Conservation (phyloP, 2,113 vertebrate genomes). For the Reinhardtius hippoglossoides region DNA sequence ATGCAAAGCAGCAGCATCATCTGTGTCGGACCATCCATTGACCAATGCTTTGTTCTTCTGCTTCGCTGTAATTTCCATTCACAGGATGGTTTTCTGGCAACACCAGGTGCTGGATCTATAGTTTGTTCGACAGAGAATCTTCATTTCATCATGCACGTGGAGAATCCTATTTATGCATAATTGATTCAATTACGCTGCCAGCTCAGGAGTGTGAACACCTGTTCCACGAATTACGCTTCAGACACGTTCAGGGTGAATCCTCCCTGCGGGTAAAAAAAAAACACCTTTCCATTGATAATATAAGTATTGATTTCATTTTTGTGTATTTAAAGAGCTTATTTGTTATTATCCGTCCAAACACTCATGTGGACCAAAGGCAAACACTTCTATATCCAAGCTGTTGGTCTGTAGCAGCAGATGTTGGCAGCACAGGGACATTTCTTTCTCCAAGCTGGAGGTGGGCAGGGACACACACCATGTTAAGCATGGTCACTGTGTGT, state of each 20-base stretch:
- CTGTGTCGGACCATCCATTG: no score
- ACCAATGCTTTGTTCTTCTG: no score
- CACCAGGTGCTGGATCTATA: conserved; percentile 30
- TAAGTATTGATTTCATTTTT: background rate
- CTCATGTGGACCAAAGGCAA: conserved; percentile 22
- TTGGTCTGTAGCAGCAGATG: conserved; percentile 45
- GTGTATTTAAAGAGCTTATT: conserved; percentile 22
- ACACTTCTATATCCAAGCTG: conserved; percentile 13
- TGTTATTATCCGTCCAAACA: conserved; percentile 30
- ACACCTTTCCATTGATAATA: background rate
- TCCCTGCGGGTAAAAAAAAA: background rate
- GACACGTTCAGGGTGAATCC: conserved; percentile 9
- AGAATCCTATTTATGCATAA: conserved; percentile 46
- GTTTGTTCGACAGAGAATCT: conserved; percentile 5
- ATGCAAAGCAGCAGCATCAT: background rate
- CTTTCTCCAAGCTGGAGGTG: conserved; percentile 42
- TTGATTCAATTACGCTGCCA: conserved; percentile 46
- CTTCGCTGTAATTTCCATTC: no score
- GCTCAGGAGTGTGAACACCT: conserved; percentile 35
- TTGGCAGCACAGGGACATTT: conserved; percentile 27
- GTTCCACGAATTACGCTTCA: conserved; percentile 33
- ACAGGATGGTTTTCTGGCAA: background rate
- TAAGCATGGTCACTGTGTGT: conserved; percentile 45
- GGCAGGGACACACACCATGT: conserved; percentile 19
- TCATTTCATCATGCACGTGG: conserved; percentile 16